These are phyloP conservation scores for Drosophila maculinotata DNA, from an alignment of 2,888 invertebrate species.

Conservation along the genomic window DNA sequence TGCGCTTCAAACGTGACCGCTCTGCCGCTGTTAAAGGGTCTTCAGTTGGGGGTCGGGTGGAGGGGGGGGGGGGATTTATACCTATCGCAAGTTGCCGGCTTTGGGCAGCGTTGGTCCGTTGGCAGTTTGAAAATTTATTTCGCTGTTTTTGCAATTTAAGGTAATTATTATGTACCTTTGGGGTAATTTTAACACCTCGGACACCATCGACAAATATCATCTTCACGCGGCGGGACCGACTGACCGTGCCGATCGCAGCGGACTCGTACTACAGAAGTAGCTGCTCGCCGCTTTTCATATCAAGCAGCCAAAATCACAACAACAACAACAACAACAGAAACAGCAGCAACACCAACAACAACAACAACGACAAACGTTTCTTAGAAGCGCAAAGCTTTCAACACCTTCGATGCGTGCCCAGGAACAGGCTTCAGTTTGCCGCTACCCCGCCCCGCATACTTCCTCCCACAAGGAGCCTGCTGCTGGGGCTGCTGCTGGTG, in stretches of 20 bases:
- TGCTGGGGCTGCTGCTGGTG: constrained; percentile 17
- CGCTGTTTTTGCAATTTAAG: constrained; percentile 84
- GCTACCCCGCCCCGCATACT: not conserved
- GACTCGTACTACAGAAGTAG: constrained; percentile 57
- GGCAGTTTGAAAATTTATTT: constrained; percentile 82
- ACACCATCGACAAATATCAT: constrained; percentile 84
- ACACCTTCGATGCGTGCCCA: constrained; percentile 79
- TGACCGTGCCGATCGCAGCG: constrained; percentile 17
- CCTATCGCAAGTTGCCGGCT: constrained; percentile 42
- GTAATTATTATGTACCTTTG: constrained; percentile 85
- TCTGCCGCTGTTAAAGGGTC: constrained; percentile 25
- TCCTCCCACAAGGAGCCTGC: not conserved
- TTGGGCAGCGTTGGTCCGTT: constrained; percentile 48
- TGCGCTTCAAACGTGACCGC: constrained; percentile 70
- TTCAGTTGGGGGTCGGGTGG: not conserved
- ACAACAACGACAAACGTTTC: constrained; percentile 75
- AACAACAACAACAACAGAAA: constrained; percentile 45
- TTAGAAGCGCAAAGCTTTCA: constrained; percentile 83
- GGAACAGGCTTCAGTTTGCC: constrained; percentile 50
- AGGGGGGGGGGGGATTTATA: not conserved
- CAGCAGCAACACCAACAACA: constrained; percentile 22
- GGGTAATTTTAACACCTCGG: constrained; percentile 85
- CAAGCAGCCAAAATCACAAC: constrained; percentile 73
- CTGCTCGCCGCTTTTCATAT: constrained; percentile 59
- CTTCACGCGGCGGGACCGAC: constrained; percentile 40